Evolutionary conservation across 2,113 vertebrate genomes (phyloP).

Genomic region (Misgurnus anguillicaudatus): DNA sequence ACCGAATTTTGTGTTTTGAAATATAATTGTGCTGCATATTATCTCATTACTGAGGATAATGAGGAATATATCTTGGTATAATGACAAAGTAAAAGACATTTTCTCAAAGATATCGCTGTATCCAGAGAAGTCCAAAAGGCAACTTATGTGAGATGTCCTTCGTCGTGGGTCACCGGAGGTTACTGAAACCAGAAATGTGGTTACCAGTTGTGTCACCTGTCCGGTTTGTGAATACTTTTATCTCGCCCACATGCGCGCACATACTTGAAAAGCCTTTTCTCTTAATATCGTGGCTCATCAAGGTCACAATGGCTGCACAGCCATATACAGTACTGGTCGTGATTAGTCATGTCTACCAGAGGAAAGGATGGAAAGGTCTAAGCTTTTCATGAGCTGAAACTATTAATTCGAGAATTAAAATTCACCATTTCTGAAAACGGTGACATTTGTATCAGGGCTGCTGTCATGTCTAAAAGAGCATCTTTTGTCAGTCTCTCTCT

Average conservation of each 20-base stretch:
- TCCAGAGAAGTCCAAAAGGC: not conserved
- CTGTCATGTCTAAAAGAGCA: conserved; percentile 34
- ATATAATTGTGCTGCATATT: not conserved
- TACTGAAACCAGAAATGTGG: conserved; percentile 38
- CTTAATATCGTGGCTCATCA: conserved; percentile 31
- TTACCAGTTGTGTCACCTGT: conserved; percentile 24
- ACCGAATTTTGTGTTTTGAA: not conserved
- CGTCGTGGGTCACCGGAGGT: not conserved
- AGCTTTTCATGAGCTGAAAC: conserved; percentile 36
- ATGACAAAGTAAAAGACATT: not conserved
- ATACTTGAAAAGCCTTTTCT: conserved; percentile 4
- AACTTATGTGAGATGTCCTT: not conserved
- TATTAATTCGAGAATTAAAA: conserved; percentile 42
- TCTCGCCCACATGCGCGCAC: not conserved
- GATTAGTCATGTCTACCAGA: conserved; percentile 42
- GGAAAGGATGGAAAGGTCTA: conserved; percentile 35
- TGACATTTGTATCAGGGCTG: conserved; percentile 21
- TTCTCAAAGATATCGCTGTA: not conserved
- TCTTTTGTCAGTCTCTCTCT: conserved; percentile 38
- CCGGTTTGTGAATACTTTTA: conserved; percentile 25
- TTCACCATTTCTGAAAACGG: not conserved
- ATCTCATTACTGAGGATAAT: not conserved
- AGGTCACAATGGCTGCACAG: conserved; percentile 43
- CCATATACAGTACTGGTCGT: conserved; percentile 14
- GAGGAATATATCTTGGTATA: not conserved